Conservation (phyloP, 2,888 invertebrate genomes). For the Neoascia interrupta region DNA sequence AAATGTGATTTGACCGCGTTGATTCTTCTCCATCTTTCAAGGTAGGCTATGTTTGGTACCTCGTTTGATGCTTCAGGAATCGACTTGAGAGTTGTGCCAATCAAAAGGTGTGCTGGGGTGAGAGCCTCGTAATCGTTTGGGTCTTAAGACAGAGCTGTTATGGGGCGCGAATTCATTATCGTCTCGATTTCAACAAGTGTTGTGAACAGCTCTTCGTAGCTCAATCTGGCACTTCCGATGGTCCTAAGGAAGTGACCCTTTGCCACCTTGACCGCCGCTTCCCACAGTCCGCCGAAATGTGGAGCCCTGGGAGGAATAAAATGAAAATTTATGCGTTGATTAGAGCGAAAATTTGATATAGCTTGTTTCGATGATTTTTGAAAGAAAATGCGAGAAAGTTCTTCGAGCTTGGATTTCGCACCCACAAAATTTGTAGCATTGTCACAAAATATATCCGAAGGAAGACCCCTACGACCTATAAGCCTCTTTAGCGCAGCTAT, state of each 20-base stretch:
- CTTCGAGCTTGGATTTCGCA: no score
- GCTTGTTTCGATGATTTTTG: no score
- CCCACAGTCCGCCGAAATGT: background rate
- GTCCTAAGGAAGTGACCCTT: background rate
- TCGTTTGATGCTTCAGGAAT: background rate
- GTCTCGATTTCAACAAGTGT: background rate
- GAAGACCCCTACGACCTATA: no score
- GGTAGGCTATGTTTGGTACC: background rate
- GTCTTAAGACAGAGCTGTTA: background rate
- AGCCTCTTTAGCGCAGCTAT: no score
- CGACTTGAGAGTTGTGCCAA: background rate
- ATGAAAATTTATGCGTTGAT: no score
- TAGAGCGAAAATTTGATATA: no score
- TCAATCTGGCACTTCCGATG: background rate
- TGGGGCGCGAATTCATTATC: no score
- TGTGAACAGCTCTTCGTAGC: background rate
- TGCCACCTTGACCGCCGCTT: background rate
- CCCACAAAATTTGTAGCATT: no score
- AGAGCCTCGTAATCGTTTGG: background rate
- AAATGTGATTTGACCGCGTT: conserved; percentile 9
- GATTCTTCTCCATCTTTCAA: conserved; percentile 11
- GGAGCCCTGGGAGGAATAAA: no score
- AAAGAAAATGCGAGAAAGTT: no score
- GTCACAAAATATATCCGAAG: no score
- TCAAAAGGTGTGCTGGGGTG: background rate